Base-by-base conservation (phyloP, 2,113 vertebrate genomes). In the Melozone crissalis region DNA sequence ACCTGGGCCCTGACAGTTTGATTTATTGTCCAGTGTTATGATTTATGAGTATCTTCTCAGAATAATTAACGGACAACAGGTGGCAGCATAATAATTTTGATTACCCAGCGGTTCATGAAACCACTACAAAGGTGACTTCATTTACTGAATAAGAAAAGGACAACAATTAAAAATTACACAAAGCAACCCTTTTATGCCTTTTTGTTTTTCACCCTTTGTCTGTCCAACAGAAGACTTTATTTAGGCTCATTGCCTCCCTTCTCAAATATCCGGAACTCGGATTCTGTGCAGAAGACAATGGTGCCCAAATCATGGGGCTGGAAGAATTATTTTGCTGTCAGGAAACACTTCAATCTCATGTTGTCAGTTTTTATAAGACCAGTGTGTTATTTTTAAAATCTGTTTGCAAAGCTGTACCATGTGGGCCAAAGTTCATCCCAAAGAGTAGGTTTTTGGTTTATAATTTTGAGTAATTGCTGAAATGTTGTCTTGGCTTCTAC, bases 21-120 rank as follows among this genome's bases (percentile, higher is more conserved):
- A 99, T 99, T 99, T 99, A 99, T 99, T 99, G 99, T 99, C 98
- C 98, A 93, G 98, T 98, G 99, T 99, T 99, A 99, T 99, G 99
- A 99, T 99, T 99, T 99, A 99, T 99, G 99, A 99, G 98, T 99
- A 99, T 99, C 98, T 99, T 97, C 98, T 98, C 98, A 98, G 98
- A 98, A 98, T 98, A 99, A 99, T 99, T 99, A 99, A 99, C 98
- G 98, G 98, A 98, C 99, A 99, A 99, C 99, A 99, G 99, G 99
- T 99, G 99, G 99, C 98, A 97, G 98, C 97, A 98, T 98, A 98
- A 98, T 98, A 98, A 98, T 98, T 98, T 98, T 98, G 98, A 98
- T 98, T 98, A 98, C 97, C 97, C 98, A 98, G 98, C 97, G 97
- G 97, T 98, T 98, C 98, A 98, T 98, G 98, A 98, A 98, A 97